Evolutionary conservation across 2,888 invertebrate species (phyloP).

Genomic region (Miltochrista miniata): DNA sequence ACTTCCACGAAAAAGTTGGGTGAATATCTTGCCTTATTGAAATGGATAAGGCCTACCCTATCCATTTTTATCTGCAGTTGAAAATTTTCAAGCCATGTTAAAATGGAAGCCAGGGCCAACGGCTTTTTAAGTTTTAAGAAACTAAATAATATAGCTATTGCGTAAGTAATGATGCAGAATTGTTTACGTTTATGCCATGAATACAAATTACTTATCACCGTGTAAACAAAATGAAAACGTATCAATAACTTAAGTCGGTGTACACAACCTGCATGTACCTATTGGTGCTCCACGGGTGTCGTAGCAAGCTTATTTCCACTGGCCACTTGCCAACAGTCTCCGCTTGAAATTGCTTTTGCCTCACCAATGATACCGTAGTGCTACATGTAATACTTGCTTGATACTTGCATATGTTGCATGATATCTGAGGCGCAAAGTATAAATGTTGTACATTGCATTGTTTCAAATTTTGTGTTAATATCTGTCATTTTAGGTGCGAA

Average conservation of each 20-base stretch:
- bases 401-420: slow-evolving; percentile 47
- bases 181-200: background rate
- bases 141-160: too few relatives aligned
- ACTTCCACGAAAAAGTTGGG: too few relatives aligned
- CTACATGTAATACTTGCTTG: slow-evolving; percentile 56
- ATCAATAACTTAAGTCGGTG: slow-evolving; percentile 49
- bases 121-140: too few relatives aligned
- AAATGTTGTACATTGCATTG: background rate
- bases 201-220: background rate
- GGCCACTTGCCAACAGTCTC: slow-evolving; percentile 72
- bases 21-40: too few relatives aligned
- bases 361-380: slow-evolving; percentile 70
- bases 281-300: slow-evolving; percentile 67
- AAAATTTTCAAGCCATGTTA: too few relatives aligned
- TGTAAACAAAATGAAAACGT: slow-evolving; percentile 13
- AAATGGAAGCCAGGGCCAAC: too few relatives aligned
- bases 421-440: background rate
- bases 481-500: too few relatives aligned
- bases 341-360: slow-evolving; percentile 77
- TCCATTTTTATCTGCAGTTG: too few relatives aligned
- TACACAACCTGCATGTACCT: slow-evolving; percentile 65
- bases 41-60: too few relatives aligned
- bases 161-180: too few relatives aligned
- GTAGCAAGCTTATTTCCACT: slow-evolving; percentile 77
- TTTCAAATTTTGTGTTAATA: background rate